Percentiles rank a stretch among this genome's conserved stretches.
Evolutionary conservation across 2,797 vertebrate genomes (phyloP).

Genomic region (Podarcis lilfordi): DNA sequence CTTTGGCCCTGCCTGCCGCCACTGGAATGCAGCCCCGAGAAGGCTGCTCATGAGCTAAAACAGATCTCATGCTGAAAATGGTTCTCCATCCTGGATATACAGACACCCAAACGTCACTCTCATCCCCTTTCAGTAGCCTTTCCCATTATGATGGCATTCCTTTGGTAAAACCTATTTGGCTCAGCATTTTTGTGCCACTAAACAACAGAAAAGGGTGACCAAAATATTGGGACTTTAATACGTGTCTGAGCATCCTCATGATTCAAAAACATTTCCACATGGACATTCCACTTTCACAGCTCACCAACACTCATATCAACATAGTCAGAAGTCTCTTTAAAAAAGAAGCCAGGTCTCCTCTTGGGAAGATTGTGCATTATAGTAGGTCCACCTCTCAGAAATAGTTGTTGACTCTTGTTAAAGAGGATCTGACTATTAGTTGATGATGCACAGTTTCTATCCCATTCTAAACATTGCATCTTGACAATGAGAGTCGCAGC

Average conservation of each 20-base stretch:
- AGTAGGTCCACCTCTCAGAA: neutral
- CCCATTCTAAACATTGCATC: neutral
- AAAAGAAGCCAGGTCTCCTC: neutral
- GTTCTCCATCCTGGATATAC: neutral
- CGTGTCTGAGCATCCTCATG: conserved; percentile 49
- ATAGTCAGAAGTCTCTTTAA: conserved; percentile 24
- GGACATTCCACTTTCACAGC: neutral
- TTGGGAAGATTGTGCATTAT: neutral
- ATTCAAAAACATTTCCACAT: neutral
- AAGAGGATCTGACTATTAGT: neutral
- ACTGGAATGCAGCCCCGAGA: too few relatives aligned
- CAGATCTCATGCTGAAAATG: too few relatives aligned
- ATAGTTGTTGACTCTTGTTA: neutral
- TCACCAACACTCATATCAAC: conserved; percentile 2
- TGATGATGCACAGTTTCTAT: neutral
- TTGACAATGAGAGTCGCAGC: conserved; percentile 6
- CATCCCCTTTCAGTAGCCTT: neutral
- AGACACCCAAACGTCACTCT: neutral
- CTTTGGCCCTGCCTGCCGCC: too few relatives aligned
- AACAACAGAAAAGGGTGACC: neutral
- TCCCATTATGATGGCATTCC: neutral
- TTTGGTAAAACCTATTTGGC: fast-evolving
- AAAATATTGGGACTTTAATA: conserved; percentile 6
- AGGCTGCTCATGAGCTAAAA: too few relatives aligned
- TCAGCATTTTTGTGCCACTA: neutral